Evolutionary conservation across 2,888 invertebrate genomes (phyloP), one percentile per base, ranked within the genome.

Genomic region (Melangyna quadrimaculata): DNA sequence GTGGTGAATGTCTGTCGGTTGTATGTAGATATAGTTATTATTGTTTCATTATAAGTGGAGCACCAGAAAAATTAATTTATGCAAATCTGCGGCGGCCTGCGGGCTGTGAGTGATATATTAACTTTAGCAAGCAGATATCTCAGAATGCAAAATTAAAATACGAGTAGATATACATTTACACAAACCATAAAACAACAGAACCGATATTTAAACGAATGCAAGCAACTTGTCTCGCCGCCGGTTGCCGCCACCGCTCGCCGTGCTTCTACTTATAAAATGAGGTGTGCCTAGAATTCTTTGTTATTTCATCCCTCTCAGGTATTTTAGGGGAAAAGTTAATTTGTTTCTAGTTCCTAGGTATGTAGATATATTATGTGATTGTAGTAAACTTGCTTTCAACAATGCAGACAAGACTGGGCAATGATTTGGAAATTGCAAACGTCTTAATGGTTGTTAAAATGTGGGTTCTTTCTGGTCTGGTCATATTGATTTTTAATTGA

Each of bases 51-150:
- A 55, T 59, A 74, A 78, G 48, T 74, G 65, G 78, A 78, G 70
- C 65, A 83, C 24, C 48, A 51, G 63, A 48, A 83, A 65, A 74
- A 81, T 71, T 77, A 75, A 81, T 81, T 81, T 65, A 83, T 83
- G 78, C 78, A 78, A 83, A 78, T 83, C 40, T 78, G 70, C 48
- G 70, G 70, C 70, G 32, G 69, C 70, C 51, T 73, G 70, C 70
- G 32, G 69, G 73, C 51, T 17, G 22, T 61, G 69, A 78, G 78
- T 83, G 73, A 83, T 78, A 78, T 70, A 78, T 83, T 78, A 55
- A 63, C 59, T 69, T 14, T 19, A 59, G 35, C 59, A 57, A 32
- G 43, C n/a, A 63, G 43, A 48, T 48, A 65, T 67, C n/a, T n/a
- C 29, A 67, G n/a, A 77, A 19, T 14, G 51, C 37, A 37, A 24